Conservation (phyloP, 2,113 vertebrate genomes). For the Rallus limicola region DNA sequence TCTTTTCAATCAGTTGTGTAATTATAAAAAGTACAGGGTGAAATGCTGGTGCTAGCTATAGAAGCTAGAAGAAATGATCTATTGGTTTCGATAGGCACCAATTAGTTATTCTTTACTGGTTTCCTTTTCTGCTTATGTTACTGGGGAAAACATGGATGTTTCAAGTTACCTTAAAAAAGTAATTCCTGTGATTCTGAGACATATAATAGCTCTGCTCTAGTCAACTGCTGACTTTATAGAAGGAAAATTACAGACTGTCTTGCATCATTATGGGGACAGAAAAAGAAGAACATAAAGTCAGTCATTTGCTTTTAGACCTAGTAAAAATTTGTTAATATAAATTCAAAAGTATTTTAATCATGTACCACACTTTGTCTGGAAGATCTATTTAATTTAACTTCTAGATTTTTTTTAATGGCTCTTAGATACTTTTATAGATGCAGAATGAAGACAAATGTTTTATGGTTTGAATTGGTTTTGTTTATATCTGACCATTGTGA, state of each 20-base stretch:
- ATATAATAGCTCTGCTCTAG: neutral
- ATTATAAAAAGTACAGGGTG: neutral
- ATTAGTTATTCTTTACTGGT: neutral
- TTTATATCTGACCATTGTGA: neutral
- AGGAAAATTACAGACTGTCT: neutral
- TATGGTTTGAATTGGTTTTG: neutral
- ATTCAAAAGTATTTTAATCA: neutral
- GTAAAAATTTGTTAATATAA: neutral
- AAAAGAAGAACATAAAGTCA: neutral
- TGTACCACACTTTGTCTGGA: neutral
- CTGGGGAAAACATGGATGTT: neutral
- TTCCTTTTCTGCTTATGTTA: neutral
- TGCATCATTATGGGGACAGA: neutral
- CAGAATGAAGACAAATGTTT: neutral
- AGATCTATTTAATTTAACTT: neutral
- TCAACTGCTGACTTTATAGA: neutral
- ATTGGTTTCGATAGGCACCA: neutral
- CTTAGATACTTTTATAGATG: neutral
- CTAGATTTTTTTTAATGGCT: neutral
- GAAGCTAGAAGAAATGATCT: neutral
- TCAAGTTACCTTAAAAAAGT: neutral
- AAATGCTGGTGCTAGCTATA: neutral
- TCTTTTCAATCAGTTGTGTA: neutral
- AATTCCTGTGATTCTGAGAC: neutral
- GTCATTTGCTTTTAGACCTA: neutral